A percentile compares a stretch with the other conserved stretches of the same genome.
Conservation (phyloP, 1,140 invertebrate genomes). For the Micrasema minimum region DNA sequence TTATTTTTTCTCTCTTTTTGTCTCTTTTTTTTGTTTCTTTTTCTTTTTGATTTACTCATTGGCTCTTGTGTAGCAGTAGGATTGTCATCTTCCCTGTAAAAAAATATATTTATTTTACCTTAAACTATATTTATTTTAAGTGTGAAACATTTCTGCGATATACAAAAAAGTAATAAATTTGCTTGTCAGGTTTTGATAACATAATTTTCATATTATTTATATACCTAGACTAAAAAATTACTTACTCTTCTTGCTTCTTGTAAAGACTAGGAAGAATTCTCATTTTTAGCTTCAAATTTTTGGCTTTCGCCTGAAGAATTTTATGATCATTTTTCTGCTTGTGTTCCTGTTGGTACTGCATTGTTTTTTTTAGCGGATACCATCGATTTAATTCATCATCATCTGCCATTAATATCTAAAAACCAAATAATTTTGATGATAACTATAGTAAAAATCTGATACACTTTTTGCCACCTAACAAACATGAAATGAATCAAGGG, state of each 20-base stretch:
- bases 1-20: slow-evolving; percentile 40
- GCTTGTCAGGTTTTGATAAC: too few relatives aligned
- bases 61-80: slow-evolving; percentile 39
- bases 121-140: too few relatives aligned
- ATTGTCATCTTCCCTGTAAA: slow-evolving; percentile 24
- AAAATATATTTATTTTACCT: neutral
- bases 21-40: slow-evolving; percentile 47
- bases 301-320: slow-evolving; percentile 79
- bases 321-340: slow-evolving; percentile 85
- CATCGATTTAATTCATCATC: slow-evolving; percentile 95
- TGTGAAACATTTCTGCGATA: too few relatives aligned
- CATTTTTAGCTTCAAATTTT: slow-evolving; percentile 78
- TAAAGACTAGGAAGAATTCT: slow-evolving; percentile 90
- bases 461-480: too few relatives aligned
- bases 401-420: slow-evolving; percentile 87
- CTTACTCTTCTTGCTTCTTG: slow-evolving; percentile 65
- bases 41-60: slow-evolving; percentile 27
- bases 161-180: too few relatives aligned
- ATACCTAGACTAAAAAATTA: slow-evolving; percentile 23
- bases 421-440: slow-evolving; percentile 44
- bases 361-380: slow-evolving; percentile 92
- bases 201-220: neutral
- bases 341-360: slow-evolving; percentile 80
- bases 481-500: neutral
- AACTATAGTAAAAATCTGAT: too few relatives aligned